Base-by-base conservation (phyloP, 2,888 invertebrate species). In the Cataglyphis cursor region DNA sequence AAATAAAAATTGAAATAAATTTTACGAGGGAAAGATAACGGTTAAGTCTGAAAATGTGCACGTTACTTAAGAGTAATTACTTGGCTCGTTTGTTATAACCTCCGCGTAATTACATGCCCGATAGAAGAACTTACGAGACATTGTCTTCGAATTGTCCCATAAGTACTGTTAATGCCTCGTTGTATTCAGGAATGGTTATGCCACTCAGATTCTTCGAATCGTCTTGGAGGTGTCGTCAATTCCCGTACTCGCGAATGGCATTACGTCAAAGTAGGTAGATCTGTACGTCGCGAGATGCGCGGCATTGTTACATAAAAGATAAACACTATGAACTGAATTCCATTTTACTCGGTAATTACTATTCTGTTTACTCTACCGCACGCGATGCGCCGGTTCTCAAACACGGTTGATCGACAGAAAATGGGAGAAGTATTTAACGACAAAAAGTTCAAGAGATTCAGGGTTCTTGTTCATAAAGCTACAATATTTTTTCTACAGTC, bases 311-410 rank as follows among this genome's bases (percentile, higher is more conserved):
- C 86, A 83, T 78, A 48, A 64, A 87, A 91, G 89, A 87, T 87
- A 90, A 90, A 91, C 88, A 85, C 81, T 54, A 44, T 70, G 15
- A 35, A 78, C 76, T 84, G 88, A 88, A 91, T 91, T 89, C 87
- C 83, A 91, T 89, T 89, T 89, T 84, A 86, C 83, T 85, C 81
- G 81, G 78, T 84, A 86, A 90, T 89, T 87, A 84, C 85, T 65
- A 75, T 85, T 80, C 85, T 81, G 81, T 87, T 87, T 85, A 85
- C 82, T 80, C 66, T 68, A 31, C 70, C 61, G 38, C 51, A 51
- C n/a, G n/a, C 18, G 44, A 10, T 84, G 80, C 74, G 10, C 9
- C 24, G n/a, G 54, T 57, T 85, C 64, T 76, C 21, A 64, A 74
- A 59, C 76, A 61, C 44, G 62, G 64, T 61, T 54, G 54, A 85